Evolutionary conservation across 2,888 invertebrate genomes (phyloP), one percentile per base, ranked within the genome.

Genomic region (Pterostichus madidus): DNA sequence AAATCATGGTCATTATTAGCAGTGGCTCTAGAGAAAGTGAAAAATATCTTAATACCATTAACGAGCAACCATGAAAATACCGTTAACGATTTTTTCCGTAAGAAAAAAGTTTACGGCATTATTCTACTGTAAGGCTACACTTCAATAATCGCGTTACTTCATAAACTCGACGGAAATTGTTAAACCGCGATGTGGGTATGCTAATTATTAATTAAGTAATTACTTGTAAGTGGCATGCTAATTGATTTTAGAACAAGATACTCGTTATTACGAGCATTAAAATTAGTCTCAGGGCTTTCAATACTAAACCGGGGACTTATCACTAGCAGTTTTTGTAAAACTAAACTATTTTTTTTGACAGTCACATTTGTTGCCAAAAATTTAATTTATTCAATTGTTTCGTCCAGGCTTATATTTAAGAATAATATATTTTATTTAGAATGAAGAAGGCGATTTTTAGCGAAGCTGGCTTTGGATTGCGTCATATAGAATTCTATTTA

Each of bases 191-290:
- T 81, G 80, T 81, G 80, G 80, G 73, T 59, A 80, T 46, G 59
- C 80, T 81, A 81, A 73, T 81, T 81, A 81, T 61, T 81, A 81
- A 81, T 81, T 81, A 81, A 71, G 73, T 61, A 81, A 81, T 81
- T 81, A 81, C 56, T 53, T 52, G 71, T 46, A 15, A 35, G 64
- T 64, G 13, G 44, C 31, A 31, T 10, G 53, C 68, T 35, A 80
- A 75, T 46, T 75, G 64, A 64, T 64, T 64, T 64, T 64, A 64
- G 31, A 64, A 10, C 10, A 17, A n/a, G 31, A 64, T 24, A 11
- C 32, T 64, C 64, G 5, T 64, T 64, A 64, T 64, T 64, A 64
- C 35, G 11, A 32, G n/a, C 13, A 64, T 64, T 64, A 35, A 64
- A 64, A 35, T 64, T 64, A 31, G 59, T 56, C 59, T 31, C 10